Percentiles rank a stretch among this genome's conserved stretches.
Evolutionary conservation across 2,888 invertebrate species (phyloP).

Genomic region (Hydrotaea cyrtoneurina): DNA sequence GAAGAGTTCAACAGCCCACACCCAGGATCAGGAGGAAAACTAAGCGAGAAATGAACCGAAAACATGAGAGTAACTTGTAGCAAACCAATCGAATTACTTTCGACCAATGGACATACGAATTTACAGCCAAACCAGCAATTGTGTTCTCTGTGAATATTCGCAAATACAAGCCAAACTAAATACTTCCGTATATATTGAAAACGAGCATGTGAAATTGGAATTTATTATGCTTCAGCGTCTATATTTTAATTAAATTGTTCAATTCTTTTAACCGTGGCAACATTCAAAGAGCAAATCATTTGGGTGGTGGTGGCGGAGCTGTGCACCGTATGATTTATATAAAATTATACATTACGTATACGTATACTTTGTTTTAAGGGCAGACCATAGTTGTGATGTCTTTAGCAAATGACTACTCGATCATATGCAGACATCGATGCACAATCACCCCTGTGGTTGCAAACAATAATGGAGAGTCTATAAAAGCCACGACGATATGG

Average conservation of each 20-base stretch:
- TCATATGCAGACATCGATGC: too few species aligned
- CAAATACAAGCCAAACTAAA: conserved; percentile 14
- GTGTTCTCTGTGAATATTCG: neutral
- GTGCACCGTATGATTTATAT: too few species aligned
- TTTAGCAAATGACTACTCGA: too few species aligned
- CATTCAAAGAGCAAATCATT: neutral
- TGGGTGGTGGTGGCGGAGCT: too few species aligned
- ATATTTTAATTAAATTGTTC: conserved; percentile 23
- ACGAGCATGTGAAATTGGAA: conserved; percentile 9
- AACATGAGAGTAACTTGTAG: neutral
- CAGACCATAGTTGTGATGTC: too few species aligned
- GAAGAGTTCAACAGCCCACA: conserved; percentile 35
- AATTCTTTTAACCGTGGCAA: neutral
- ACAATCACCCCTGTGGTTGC: too few species aligned
- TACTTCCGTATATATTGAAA: neutral
- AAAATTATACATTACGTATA: too few species aligned
- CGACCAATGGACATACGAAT: conserved; percentile 61
- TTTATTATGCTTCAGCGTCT: conserved; percentile 28
- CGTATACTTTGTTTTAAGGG: too few species aligned
- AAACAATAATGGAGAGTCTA: too few species aligned
- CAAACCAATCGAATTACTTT: conserved; percentile 64
- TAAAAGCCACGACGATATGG: too few species aligned
- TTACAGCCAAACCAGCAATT: conserved; percentile 33
- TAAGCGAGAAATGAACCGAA: conserved; percentile 10
- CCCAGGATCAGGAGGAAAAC: neutral